phyloP scores from a whole-genome alignment of 2,797 vertebrate genomes.

The Acrossocheilus wenchowensis region DNA sequence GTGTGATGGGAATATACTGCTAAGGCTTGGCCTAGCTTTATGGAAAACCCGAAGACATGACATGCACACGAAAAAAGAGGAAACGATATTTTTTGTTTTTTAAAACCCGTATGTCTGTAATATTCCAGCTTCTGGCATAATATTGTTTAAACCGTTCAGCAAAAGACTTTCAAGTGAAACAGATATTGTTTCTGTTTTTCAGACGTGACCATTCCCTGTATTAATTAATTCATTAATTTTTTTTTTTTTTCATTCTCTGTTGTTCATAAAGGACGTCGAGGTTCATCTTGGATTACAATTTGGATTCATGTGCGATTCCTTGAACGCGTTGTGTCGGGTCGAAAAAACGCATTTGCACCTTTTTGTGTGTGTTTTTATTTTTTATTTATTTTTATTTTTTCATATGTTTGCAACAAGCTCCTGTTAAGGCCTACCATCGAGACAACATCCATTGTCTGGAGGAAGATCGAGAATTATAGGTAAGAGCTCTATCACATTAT shows the following conservation, averaged over 20 bases:
- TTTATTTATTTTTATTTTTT: slow-evolving; percentile 56
- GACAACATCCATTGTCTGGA: slow-evolving; percentile 67
- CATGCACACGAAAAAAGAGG: slow-evolving; percentile 76
- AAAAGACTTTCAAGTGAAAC: slow-evolving; percentile 46
- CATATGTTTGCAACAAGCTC: slow-evolving; percentile 67
- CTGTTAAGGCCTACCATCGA: slow-evolving; percentile 63
- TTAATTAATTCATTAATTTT: slow-evolving; percentile 59
- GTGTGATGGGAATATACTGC: slow-evolving; percentile 65
- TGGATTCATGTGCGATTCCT: slow-evolving; percentile 58
- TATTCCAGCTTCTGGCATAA: slow-evolving; percentile 64
- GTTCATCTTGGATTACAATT: slow-evolving; percentile 56
- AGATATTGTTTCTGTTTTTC: slow-evolving; percentile 49
- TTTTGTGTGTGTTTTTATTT: slow-evolving; percentile 40
- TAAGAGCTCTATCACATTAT: slow-evolving; percentile 64
- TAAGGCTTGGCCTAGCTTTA: slow-evolving; percentile 65
- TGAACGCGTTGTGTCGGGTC: slow-evolving; percentile 41
- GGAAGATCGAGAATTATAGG: slow-evolving; percentile 71
- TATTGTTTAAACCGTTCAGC: slow-evolving; percentile 31
- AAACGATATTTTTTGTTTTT: slow-evolving; percentile 71
- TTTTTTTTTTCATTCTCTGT: slow-evolving; percentile 45
- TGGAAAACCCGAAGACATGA: slow-evolving; percentile 75
- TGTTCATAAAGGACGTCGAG: slow-evolving; percentile 55
- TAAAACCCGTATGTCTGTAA: slow-evolving; percentile 64
- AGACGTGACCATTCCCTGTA: slow-evolving; percentile 57
- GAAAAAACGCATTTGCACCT: slow-evolving; percentile 40